Conservation (phyloP, 2,888 invertebrate species). For the Gisinianus flammeolus region DNA sequence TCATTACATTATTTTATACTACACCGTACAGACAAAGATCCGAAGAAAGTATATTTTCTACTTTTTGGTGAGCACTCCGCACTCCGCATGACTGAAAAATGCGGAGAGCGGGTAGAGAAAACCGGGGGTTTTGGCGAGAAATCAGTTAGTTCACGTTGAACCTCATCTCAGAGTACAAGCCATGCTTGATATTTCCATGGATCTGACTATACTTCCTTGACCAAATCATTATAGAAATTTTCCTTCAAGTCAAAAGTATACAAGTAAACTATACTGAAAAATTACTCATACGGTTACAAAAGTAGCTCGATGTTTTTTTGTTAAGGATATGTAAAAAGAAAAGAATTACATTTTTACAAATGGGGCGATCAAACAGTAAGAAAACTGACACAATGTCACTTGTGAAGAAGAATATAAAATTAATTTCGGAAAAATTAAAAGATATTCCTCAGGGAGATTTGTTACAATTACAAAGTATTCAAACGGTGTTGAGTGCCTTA, state of each 20-base stretch:
- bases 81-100: slow-evolving; percentile 28
- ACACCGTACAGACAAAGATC: not conserved
- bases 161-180: too few species aligned
- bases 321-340: not conserved
- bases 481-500: slow-evolving; percentile 55
- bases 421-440: slow-evolving; percentile 51
- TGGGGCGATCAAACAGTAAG: slow-evolving; percentile 23
- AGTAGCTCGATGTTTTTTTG: not conserved
- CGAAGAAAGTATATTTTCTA: too few species aligned
- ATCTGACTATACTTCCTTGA: too few species aligned
- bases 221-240: too few species aligned
- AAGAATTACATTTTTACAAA: too few species aligned
- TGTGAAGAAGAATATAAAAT: slow-evolving; percentile 43
- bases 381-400: slow-evolving; percentile 22
- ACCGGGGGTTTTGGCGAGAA: slow-evolving; percentile 13
- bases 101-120: slow-evolving; percentile 36
- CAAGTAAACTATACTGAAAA: not conserved
- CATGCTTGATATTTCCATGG: too few species aligned
- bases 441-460: slow-evolving; percentile 45
- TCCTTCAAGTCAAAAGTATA: not conserved
- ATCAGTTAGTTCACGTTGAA: slow-evolving; percentile 19
- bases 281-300: not conserved
- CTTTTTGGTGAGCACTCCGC: too few species aligned
- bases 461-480: slow-evolving; percentile 49
- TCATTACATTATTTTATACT: not conserved